phyloP scores from a whole-genome alignment of 2,888 invertebrate species.

The Abrostola triplasia region DNA sequence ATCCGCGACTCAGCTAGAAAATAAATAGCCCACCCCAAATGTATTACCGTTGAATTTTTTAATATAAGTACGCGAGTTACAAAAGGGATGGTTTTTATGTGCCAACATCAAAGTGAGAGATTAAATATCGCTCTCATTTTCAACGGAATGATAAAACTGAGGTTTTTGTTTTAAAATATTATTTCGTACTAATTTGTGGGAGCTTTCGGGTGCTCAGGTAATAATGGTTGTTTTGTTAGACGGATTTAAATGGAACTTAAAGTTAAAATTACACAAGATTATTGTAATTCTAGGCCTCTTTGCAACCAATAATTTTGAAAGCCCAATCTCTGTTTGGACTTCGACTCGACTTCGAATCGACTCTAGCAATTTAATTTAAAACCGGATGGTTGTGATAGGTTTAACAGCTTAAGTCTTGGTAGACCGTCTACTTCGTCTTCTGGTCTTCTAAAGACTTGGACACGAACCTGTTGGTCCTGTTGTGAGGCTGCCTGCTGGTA shows the following conservation, averaged over 20 bases:
- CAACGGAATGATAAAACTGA: conserved; percentile 39
- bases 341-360: too few species aligned
- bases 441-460: neutral
- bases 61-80: conserved; percentile 52
- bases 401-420: too few species aligned
- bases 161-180: conserved; percentile 31
- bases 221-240: too few species aligned
- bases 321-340: too few species aligned
- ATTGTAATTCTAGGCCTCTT: too few species aligned
- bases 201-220: neutral
- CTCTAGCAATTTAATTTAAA: too few species aligned
- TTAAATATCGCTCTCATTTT: conserved; percentile 45
- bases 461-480: conserved; percentile 73
- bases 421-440: too few species aligned
- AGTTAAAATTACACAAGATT: too few species aligned
- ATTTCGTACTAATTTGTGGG: conserved; percentile 13
- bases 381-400: too few species aligned
- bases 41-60: conserved; percentile 58
- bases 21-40: conserved; percentile 47
- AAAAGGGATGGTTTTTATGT: conserved; percentile 48
- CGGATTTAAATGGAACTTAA: too few species aligned
- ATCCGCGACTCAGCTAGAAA: conserved; percentile 22
- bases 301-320: too few species aligned
- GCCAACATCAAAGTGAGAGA: conserved; percentile 52
- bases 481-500: conserved; percentile 43